Evolutionary conservation across 2,797 vertebrate species (phyloP), one percentile per base, ranked within the genome.

Genomic region (Anniella stebbinsi): DNA sequence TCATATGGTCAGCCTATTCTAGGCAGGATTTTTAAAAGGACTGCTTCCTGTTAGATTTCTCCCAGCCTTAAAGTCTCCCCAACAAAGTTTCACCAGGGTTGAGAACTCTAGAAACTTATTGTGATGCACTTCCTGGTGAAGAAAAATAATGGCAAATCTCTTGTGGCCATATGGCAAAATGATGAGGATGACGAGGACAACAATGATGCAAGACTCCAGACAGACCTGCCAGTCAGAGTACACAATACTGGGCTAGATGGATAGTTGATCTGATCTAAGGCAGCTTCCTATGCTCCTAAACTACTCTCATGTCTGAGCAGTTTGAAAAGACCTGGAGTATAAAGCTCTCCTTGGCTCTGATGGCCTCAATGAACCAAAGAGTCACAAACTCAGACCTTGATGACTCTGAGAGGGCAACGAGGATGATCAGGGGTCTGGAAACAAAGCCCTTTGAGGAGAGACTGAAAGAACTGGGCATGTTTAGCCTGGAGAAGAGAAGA

Each of bases 41-140:
- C 76, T 83, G 38, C 38, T 78, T 78, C 73, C 75, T 18, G 60
- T 85, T 78, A 70, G 63, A 54, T 54, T 77, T 63, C 66, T 84
- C 28, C 36, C 36, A 85, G 18, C n/a, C 77, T 0, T 54, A 66
- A 30, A 89, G 21, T 72, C 54, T 41, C 10, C 25, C 12, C 75
- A 38, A 54, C n/a, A 33, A 88, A 60, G 36, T 72, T 88, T 57
- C 66, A 38, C 48, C 18, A 30, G 25, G 4, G 57, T 33, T 8
- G 67, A 41, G 38, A 81, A 73, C 15, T 21, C 36, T 60, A 21
- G 78, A 88, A 88, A 60, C 36, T n/a, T 25, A 48, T 7, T 69
- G n/a, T 38, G 30, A n/a, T 41, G 23, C 41, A 30, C n/a, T 54
- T 51, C 18, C 45, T 78, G 45, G 4, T 15, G 21, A 67, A 51